Base-by-base conservation (phyloP, 2,797 vertebrate species). In the Malurus leucopterus region DNA sequence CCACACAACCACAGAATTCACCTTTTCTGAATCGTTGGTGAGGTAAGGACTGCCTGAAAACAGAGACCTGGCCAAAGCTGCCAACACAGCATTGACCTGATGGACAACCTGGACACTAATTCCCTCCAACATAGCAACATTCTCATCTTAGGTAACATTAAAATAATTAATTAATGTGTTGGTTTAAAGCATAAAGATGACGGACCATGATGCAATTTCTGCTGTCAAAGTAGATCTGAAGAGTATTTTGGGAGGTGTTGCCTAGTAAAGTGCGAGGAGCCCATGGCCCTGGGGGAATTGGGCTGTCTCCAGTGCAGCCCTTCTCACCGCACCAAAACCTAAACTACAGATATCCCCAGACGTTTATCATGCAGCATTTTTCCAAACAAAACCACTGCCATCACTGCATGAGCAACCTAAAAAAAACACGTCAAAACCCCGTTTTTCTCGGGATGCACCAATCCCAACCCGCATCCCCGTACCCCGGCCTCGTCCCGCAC, bases 381-480 rank as follows among this genome's bases (percentile, higher is more conserved):
- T 0, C 53, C 38, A 63, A 43, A 38, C 11, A 26, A 36, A 5
- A 65, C 14, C 30, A 27, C 2, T 11, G 17, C 15, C 57, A 41
- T 17, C 17, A 5, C 34, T 5, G 27, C 57, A 22, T 3, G 18
- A 38, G 22, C 22, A 5, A 5, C 27, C 36, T 16, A 2, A 51
- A 51, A 20, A 3, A 3, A 1, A 0, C 40, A 10, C 12, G 54
- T 8, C 11, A 13, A 27, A 29, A 59, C 9, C 0, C 1, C 5
- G 0, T 5, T 43, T 5, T 8, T 19, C 21, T 11, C 3, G 6
- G 29, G 46, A 29, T 3, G 34, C 36, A 7, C 3, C 84, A 10
- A 7, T 0, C 17, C 21, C 73, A 77, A 50, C 43, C 50, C 4
- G 30, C 1, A 24, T 3, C 50, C 40, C 46, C 6, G 8, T 10